Base-by-base conservation (phyloP, 2,113 vertebrate genomes). In the Callaeas wilsoni region DNA sequence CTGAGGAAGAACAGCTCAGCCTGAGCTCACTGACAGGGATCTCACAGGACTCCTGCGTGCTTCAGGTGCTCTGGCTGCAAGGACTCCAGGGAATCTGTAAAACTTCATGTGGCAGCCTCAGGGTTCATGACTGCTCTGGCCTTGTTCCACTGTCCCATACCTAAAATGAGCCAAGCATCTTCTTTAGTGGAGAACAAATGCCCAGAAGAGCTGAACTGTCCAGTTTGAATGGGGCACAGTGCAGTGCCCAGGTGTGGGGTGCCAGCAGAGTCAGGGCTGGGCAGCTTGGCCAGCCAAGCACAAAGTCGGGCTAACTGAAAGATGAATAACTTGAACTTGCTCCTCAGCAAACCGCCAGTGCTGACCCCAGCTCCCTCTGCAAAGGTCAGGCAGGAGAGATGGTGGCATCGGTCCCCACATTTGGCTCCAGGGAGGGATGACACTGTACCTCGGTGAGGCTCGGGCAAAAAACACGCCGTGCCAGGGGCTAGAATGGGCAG, bases 381-480 rank as follows among this genome's bases (percentile, higher is more conserved):
- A 63, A 44, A 47, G 59, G 27, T 10, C 39, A 25, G 44, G 49
- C 9, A 16, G 63, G 13, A 50, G 69, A 46, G 46, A 6, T 20
- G 39, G n/a, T 49, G 79, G 22, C 86, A 71, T 1, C 56, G 26
- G 47, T 16, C 13, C 47, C 33, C 49, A 22, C 13, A 0, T 0
- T 1, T 12, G 39, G 44, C 47, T 67, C 42, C 42, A 15, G 56
- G 37, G 15, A 55, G 20, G 0, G 32, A 68, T n/a, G 81, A 23
- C 32, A 18, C 16, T 4, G 30, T 30, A 13, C 53, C 35, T 26
- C 11, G 26, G 52, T 0, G 0, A 59, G 62, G 62, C 71, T 35
- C 2, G 2, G 63, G 55, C 44, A 12, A 33, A 20, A 21, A 16
- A 2, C 12, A 12, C 0, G 0, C 39, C 13, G 33, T n/a, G 62